Conservation (phyloP, 2,797 vertebrate genomes). For the Notamacropus eugenii region DNA sequence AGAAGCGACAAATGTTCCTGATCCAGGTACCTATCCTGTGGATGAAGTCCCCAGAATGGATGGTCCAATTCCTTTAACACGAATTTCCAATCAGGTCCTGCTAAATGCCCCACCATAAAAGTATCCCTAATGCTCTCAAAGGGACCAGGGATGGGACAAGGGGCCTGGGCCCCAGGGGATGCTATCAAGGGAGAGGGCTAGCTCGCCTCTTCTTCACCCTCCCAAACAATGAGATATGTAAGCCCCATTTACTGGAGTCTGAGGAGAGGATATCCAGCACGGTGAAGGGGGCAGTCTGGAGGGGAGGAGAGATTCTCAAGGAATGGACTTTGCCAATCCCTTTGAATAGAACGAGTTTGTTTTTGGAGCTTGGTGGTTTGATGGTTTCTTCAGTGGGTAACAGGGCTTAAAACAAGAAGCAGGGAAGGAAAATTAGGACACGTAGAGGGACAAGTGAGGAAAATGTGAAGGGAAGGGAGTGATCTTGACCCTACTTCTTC, state of each 20-base stretch:
- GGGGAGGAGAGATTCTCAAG: background rate
- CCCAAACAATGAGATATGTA: background rate
- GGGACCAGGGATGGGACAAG: background rate
- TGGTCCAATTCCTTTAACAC: background rate
- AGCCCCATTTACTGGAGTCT: background rate
- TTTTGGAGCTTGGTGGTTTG: background rate
- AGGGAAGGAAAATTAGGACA: background rate
- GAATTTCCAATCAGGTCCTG: background rate
- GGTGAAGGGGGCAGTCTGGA: background rate
- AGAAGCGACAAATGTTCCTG: slow-evolving; percentile 91
- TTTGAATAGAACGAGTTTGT: background rate
- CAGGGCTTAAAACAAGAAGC: background rate
- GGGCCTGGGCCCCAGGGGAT: background rate
- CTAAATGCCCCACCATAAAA: background rate
- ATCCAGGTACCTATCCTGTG: slow-evolving; percentile 88
- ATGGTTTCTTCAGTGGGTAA: background rate
- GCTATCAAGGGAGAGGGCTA: background rate
- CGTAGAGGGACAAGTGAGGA: background rate
- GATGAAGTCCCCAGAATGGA: background rate
- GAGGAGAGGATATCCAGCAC: too few relatives aligned
- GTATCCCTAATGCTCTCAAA: background rate
- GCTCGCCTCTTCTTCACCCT: background rate
- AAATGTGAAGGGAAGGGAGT: background rate
- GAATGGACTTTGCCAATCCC: background rate
- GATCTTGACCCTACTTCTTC: background rate